Conservation (phyloP, 2,797 vertebrate genomes). For the Diplodus puntazzo region DNA sequence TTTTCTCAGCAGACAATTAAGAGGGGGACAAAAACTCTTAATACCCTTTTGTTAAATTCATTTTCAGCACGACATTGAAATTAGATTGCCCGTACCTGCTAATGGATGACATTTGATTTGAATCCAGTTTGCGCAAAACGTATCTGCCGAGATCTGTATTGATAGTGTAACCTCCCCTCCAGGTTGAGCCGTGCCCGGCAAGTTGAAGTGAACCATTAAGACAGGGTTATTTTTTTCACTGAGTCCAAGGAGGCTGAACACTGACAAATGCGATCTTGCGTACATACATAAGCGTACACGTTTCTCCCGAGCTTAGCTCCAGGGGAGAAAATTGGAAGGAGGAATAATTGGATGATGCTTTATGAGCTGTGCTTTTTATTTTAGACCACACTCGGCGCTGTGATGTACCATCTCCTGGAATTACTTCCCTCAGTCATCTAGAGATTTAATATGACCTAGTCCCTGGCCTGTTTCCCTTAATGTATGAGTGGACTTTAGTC, state of each 20-base stretch:
- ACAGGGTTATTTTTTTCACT: conserved; percentile 31
- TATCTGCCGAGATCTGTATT: conserved; percentile 33
- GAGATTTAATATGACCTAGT: conserved; percentile 62
- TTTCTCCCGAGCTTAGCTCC: conserved; percentile 43
- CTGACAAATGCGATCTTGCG: conserved; percentile 46
- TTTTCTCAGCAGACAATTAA: not conserved
- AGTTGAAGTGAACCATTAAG: conserved; percentile 47
- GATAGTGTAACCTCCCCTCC: conserved; percentile 24
- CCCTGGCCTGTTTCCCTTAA: conserved; percentile 62
- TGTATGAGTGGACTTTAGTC: conserved; percentile 73
- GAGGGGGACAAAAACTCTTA: not conserved
- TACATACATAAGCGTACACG: conserved; percentile 16
- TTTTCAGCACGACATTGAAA: not conserved
- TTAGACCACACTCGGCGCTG: conserved; percentile 56
- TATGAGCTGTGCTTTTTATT: conserved; percentile 65
- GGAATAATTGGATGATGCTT: conserved; percentile 70
- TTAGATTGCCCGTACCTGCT: conserved; percentile 6
- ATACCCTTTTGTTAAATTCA: not conserved
- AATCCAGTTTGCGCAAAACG: conserved; percentile 12
- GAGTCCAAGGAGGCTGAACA: conserved; percentile 29
- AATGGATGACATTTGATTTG: conserved; percentile 15
- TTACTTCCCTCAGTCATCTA: conserved; percentile 51
- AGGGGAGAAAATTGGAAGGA: conserved; percentile 42
- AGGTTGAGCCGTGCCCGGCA: conserved; percentile 22
- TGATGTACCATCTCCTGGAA: conserved; percentile 49